Conservation (phyloP, 2,797 vertebrate species). For the Alouatta caraya region DNA sequence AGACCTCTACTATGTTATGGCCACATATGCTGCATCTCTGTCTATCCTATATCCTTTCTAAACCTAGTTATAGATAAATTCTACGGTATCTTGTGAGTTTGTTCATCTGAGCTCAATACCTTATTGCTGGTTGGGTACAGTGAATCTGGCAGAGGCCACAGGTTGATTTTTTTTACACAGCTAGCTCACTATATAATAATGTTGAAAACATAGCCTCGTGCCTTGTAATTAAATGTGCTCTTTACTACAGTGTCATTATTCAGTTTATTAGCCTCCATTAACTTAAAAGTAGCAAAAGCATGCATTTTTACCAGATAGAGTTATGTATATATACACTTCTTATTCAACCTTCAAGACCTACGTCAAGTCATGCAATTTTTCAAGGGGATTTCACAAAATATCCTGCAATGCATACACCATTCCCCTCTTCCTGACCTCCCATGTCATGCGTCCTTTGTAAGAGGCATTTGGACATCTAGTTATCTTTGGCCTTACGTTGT, state of each 20-base stretch:
- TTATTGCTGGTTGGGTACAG: neutral
- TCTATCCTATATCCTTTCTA: neutral
- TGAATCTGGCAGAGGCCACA: neutral
- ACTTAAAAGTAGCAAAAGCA: neutral
- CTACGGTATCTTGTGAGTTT: neutral
- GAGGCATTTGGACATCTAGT: neutral
- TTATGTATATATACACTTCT: neutral
- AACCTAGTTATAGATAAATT: neutral
- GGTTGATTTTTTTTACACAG: neutral
- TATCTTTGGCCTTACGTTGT: neutral
- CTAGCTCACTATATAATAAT: neutral
- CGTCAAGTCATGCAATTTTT: neutral
- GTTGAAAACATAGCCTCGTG: neutral
- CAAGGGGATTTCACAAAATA: neutral
- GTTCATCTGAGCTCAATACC: neutral
- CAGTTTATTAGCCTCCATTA: neutral
- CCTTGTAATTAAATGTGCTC: neutral
- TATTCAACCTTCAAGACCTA: constrained; percentile 12
- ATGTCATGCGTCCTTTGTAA: neutral
- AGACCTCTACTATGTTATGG: neutral
- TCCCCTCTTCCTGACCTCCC: neutral
- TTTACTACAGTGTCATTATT: neutral
- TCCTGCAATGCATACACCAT: neutral
- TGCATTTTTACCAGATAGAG: neutral
- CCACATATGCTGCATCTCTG: neutral